phyloP scores from a whole-genome alignment of 1,140 invertebrate genomes.

The Prorops nasuta region DNA sequence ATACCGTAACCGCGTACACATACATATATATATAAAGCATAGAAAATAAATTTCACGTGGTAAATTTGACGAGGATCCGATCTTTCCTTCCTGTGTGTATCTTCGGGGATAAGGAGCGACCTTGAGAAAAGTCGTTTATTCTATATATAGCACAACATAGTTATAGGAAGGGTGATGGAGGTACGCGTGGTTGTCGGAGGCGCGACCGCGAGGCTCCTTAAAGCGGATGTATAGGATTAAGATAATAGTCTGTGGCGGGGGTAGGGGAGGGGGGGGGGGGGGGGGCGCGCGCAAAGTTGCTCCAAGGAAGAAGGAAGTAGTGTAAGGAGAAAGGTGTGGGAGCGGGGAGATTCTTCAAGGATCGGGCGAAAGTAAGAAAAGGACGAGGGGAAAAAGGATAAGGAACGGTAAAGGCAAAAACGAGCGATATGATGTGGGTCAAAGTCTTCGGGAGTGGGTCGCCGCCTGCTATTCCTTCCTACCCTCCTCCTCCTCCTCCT shows the following conservation, averaged over 20 bases:
- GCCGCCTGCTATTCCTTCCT: constrained; percentile 34
- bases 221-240: constrained; percentile 50
- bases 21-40: too few species aligned
- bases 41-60: too few species aligned
- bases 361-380: too few species aligned
- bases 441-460: constrained; percentile 47
- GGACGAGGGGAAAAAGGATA: too few species aligned
- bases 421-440: constrained; percentile 50
- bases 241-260: constrained; percentile 40
- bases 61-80: too few species aligned
- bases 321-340: constrained; percentile 3
- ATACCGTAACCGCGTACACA: too few species aligned
- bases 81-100: too few species aligned
- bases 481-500: too few species aligned
- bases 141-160: constrained; percentile 1
- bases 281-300: not conserved
- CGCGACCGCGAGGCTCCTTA: constrained; percentile 31
- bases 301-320: constrained; percentile 28
- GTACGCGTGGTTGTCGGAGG: not conserved
- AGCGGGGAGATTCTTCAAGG: too few species aligned
- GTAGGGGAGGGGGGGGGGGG: not conserved
- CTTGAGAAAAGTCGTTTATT: constrained; percentile 3
- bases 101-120: not conserved
- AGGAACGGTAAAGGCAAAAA: constrained; percentile 44
- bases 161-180: not conserved